phyloP scores from a whole-genome alignment of 2,797 vertebrate genomes.

The Anas bahamensis region DNA sequence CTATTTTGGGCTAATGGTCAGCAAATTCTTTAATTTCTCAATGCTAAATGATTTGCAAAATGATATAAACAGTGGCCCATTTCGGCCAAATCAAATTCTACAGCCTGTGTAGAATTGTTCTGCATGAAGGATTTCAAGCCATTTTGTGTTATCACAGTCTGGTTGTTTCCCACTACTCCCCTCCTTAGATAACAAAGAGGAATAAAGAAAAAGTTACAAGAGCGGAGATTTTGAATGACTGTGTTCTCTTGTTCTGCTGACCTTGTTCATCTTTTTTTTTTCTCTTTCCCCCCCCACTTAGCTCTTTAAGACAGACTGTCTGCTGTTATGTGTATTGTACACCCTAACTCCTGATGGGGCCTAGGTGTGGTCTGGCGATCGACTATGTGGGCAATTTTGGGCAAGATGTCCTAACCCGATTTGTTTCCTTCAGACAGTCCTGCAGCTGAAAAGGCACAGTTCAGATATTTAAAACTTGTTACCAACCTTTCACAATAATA shows the following conservation, averaged over 20 bases:
- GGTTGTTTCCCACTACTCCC: neutral
- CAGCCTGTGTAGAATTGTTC: neutral
- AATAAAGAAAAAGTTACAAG: neutral
- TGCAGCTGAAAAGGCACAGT: conserved; percentile 47
- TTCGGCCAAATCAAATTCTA: neutral
- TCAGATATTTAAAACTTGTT: neutral
- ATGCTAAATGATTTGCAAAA: neutral
- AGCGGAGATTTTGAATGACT: neutral
- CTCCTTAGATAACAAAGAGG: neutral
- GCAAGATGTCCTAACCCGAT: neutral
- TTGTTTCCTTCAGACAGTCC: conserved; percentile 6
- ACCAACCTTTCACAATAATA: neutral
- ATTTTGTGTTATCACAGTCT: neutral
- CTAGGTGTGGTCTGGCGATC: neutral
- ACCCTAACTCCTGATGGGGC: neutral
- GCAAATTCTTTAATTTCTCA: neutral
- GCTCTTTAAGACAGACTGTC: neutral
- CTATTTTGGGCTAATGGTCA: neutral
- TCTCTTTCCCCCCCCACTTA: neutral
- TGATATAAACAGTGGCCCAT: neutral
- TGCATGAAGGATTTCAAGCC: neutral
- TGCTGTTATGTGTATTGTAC: neutral
- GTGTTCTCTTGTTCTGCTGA: neutral
- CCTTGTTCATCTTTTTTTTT: neutral
- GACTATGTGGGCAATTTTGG: neutral